A percentile compares a stretch with the other conserved stretches of the same genome.
phyloP scores from a whole-genome alignment of 2,797 vertebrate genomes.

The Buphagus erythrorhynchus region DNA sequence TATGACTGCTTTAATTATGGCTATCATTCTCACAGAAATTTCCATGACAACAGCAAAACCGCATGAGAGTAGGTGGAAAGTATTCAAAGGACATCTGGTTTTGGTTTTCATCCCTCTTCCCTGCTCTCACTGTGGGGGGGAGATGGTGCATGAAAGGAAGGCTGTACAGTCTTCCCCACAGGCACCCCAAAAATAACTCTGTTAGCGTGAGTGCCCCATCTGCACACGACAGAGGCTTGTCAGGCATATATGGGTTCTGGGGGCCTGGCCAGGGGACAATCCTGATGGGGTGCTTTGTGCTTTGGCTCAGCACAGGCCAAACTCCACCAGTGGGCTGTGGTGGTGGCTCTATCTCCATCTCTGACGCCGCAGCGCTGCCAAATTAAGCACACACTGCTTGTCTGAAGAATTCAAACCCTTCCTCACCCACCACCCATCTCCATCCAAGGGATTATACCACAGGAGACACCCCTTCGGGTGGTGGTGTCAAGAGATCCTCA shows the following conservation, averaged over 20 bases:
- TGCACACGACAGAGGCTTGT: not conserved
- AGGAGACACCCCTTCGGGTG: not conserved
- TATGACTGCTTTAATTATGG: not conserved
- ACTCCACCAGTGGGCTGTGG: not conserved
- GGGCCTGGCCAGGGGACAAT: not conserved
- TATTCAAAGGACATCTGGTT: constrained; percentile 35
- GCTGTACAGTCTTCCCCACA: not conserved
- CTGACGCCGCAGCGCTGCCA: not conserved
- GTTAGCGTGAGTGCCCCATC: not conserved
- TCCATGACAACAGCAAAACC: not conserved
- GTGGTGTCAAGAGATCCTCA: not conserved
- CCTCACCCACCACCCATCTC: not conserved
- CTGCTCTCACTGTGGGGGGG: not conserved
- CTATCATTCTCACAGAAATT: not conserved
- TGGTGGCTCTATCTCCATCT: not conserved
- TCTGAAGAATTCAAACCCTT: not conserved
- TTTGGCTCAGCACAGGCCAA: not conserved
- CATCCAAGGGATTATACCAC: not conserved
- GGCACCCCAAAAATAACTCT: constrained; percentile 21
- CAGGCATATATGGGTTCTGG: not conserved
- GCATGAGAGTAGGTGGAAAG: not conserved
- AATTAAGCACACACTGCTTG: not conserved
- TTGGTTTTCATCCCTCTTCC: not conserved
- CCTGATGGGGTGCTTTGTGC: not conserved
- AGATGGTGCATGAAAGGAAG: not conserved